Evolutionary conservation across 2,113 vertebrate genomes (phyloP).

Genomic region (Xiphophorus couchianus): DNA sequence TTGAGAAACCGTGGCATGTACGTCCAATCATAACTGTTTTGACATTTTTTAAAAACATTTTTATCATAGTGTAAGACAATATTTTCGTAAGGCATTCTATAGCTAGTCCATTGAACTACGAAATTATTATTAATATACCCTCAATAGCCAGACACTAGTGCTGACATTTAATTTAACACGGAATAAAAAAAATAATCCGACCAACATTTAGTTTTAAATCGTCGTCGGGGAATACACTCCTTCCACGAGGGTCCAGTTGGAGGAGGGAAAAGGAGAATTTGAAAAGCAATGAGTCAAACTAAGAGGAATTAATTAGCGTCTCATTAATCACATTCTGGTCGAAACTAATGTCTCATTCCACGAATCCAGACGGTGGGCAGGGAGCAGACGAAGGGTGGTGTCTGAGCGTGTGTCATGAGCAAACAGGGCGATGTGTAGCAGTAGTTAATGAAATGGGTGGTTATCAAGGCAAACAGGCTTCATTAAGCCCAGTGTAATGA

Average conservation of each 20-base stretch:
- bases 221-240: background rate
- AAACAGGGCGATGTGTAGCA: slow-evolving; percentile 49
- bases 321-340: slow-evolving; percentile 67
- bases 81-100: background rate
- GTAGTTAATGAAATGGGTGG: slow-evolving; percentile 67
- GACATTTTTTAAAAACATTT: too few relatives aligned
- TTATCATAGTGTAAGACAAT: background rate
- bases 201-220: background rate
- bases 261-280: background rate
- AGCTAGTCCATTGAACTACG: background rate
- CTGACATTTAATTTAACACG: background rate
- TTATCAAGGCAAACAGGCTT: slow-evolving; percentile 65
- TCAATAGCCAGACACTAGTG: background rate
- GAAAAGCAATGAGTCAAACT: slow-evolving; percentile 14
- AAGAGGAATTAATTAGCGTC: slow-evolving; percentile 49
- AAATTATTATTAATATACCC: background rate
- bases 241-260: background rate
- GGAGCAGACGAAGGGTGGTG: slow-evolving; percentile 5
- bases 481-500: slow-evolving; percentile 70
- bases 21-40: too few relatives aligned
- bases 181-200: background rate
- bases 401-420: slow-evolving; percentile 19
- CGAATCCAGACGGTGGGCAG: slow-evolving; percentile 30
- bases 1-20: too few relatives aligned
- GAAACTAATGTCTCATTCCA: slow-evolving; percentile 48